Evolutionary conservation across 2,797 vertebrate species (phyloP).

Genomic region (Dipus sagitta): DNA sequence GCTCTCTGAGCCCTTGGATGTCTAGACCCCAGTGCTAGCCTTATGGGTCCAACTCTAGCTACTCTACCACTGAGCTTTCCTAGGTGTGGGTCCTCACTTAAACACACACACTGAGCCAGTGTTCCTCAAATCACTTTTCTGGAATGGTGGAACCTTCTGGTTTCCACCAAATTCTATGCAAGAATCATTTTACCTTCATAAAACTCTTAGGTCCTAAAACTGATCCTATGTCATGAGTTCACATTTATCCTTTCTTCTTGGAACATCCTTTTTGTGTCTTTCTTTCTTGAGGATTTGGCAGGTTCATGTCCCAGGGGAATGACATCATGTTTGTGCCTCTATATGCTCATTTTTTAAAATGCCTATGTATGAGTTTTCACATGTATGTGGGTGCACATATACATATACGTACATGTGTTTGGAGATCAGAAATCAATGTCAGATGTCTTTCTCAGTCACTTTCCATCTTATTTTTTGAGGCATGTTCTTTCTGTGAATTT

Average conservation of each 20-base stretch:
- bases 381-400: too few relatives aligned
- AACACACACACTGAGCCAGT: neutral
- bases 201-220: neutral
- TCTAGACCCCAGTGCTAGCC: neutral
- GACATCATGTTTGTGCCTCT: neutral
- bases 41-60: neutral
- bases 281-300: neutral
- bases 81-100: neutral
- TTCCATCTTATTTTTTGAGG: too few relatives aligned
- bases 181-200: neutral
- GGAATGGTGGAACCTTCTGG: neutral
- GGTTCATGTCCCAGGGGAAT: neutral
- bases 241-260: neutral
- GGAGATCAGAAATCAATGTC: too few relatives aligned
- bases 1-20: neutral
- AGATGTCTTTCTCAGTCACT: too few relatives aligned
- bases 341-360: neutral
- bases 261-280: neutral
- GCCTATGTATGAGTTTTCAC: too few relatives aligned
- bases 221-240: neutral
- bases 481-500: too few relatives aligned
- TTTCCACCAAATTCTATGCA: neutral
- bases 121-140: conserved; percentile 7
- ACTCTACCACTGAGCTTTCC: neutral
- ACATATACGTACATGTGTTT: too few relatives aligned